Conservation (phyloP, 1,140 invertebrate genomes). For the Drosophila burlai region DNA sequence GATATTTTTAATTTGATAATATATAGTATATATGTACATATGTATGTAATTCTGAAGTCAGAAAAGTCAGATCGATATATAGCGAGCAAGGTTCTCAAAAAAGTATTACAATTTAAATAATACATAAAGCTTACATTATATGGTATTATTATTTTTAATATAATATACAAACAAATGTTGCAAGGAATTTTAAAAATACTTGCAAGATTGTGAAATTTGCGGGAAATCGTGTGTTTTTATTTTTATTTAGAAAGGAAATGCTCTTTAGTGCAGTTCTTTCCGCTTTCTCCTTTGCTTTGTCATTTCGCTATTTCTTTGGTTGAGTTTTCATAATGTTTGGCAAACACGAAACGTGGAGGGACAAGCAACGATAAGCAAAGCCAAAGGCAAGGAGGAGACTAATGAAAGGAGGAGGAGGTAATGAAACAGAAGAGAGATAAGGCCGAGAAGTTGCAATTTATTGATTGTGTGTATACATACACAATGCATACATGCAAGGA, state of each 20-base stretch:
- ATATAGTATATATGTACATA: background rate
- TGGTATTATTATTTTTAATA: too few relatives aligned
- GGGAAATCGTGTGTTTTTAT: background rate
- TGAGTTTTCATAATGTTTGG: constrained; percentile 36
- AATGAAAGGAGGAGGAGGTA: background rate
- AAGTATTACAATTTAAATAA: too few relatives aligned
- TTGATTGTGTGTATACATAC: constrained; percentile 54
- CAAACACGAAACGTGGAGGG: constrained; percentile 27
- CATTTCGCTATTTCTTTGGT: background rate
- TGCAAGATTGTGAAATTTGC: background rate
- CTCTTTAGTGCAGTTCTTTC: background rate
- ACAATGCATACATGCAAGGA: constrained; percentile 8
- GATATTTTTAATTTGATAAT: too few relatives aligned
- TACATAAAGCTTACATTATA: too few relatives aligned
- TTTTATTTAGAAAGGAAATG: background rate
- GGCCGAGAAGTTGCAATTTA: constrained; percentile 59
- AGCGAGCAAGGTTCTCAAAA: too few relatives aligned
- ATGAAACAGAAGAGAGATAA: constrained; percentile 27
- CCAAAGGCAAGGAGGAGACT: background rate
- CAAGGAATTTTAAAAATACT: background rate
- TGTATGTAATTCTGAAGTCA: background rate
- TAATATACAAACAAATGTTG: background rate
- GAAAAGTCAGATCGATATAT: too few relatives aligned
- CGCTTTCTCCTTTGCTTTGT: background rate
- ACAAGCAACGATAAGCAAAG: constrained; percentile 13